Evolutionary conservation across 2,113 vertebrate species (phyloP).

Genomic region (Sporophila hypoxantha): DNA sequence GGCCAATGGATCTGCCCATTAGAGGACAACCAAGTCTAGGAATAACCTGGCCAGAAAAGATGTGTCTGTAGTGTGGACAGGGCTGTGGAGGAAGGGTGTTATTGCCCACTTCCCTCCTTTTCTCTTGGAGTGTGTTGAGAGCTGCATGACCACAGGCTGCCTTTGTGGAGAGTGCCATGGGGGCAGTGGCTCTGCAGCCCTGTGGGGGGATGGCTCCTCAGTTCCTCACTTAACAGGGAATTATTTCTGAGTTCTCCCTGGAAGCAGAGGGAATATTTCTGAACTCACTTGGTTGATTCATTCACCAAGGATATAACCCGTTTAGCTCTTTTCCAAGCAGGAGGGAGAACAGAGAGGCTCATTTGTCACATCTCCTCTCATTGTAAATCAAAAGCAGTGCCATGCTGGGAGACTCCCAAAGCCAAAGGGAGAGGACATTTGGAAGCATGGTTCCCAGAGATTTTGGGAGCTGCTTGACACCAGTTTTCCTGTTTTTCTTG

Average conservation of each 20-base stretch:
- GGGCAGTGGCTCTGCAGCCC: rapidly evolving
- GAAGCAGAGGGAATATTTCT: neutral
- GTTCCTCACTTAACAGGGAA: neutral
- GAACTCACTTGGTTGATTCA: neutral
- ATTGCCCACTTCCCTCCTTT: neutral
- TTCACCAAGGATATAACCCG: neutral
- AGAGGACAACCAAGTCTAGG: neutral
- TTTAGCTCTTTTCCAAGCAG: neutral
- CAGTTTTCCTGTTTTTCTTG: neutral
- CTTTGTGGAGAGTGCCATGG: rapidly evolving
- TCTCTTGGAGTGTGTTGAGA: neutral
- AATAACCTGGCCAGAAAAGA: neutral
- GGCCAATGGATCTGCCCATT: neutral
- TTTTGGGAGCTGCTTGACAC: neutral
- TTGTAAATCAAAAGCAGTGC: neutral
- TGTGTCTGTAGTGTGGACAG: neutral
- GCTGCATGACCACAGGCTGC: neutral
- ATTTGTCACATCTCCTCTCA: neutral
- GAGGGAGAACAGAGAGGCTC: neutral
- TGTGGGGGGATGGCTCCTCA: neutral
- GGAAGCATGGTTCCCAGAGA: neutral
- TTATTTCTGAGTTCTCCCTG: neutral
- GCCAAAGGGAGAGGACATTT: neutral
- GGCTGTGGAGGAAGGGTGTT: neutral
- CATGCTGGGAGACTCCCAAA: rapidly evolving